A percentile compares a stretch with the other conserved stretches of the same genome.
These are phyloP conservation scores for Megaceryle torquata DNA, from an alignment of 2,113 vertebrate genomes.

Conservation along the genomic window DNA sequence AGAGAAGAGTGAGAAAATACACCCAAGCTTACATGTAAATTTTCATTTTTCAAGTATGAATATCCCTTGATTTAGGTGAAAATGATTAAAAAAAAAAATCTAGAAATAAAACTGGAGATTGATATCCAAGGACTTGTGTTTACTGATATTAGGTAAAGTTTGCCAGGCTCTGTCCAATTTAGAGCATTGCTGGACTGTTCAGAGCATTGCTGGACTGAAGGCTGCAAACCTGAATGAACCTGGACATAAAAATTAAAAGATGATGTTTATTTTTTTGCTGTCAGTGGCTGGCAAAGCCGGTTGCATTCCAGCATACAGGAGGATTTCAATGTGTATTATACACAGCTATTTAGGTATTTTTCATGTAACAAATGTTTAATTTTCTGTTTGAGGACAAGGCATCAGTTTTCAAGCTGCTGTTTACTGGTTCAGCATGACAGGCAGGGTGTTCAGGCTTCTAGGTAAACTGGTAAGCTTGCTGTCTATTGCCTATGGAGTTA, in stretches of 20 bases:
- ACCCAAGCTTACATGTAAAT: neutral
- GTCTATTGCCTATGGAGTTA: neutral
- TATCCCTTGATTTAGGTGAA: neutral
- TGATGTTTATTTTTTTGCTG: neutral
- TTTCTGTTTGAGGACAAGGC: neutral
- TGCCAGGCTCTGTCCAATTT: neutral
- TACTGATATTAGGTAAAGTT: neutral
- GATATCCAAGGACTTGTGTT: neutral
- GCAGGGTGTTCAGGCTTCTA: neutral
- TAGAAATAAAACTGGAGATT: neutral
- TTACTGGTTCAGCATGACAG: neutral
- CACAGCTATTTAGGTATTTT: neutral
- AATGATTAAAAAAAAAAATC: neutral
- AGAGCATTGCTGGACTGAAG: neutral
- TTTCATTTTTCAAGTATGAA: neutral
- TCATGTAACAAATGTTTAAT: neutral
- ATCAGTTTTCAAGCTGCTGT: neutral
- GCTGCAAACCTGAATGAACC: neutral
- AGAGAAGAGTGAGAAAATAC: neutral
- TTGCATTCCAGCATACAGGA: accelerated
- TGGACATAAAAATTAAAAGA: neutral
- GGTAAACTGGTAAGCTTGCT: neutral
- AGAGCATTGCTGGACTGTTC: neutral
- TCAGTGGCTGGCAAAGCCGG: neutral
- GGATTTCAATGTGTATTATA: neutral